Evolutionary conservation across 30 jellyfish, hydroid and myxozoan species (phyloP).

Genomic region (Pseudorhiza aurosa): DNA sequence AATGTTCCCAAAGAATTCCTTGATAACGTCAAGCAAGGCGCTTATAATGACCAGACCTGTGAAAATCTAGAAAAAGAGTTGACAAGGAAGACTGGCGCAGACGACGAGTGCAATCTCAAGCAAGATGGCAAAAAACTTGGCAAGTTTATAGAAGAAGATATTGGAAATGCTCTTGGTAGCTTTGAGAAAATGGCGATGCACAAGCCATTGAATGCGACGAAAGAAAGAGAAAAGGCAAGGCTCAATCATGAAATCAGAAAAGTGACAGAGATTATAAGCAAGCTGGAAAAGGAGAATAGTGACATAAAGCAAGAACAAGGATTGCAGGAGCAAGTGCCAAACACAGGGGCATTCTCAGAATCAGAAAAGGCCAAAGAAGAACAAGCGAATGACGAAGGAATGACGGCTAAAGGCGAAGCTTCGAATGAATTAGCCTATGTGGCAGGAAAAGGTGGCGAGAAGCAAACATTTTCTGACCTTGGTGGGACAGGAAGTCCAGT

Average conservation of each 20-base stretch:
- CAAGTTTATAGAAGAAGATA: neutral
- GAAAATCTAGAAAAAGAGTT: constrained; percentile 42
- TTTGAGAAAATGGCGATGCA: neutral
- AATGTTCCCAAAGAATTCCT: constrained; percentile 66
- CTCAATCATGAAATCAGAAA: constrained; percentile 23
- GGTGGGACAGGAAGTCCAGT: constrained; percentile 98
- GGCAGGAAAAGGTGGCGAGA: constrained; percentile 3
- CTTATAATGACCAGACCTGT: constrained; percentile 76
- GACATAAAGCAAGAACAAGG: neutral
- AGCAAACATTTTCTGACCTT: constrained; percentile 60
- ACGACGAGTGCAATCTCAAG: constrained; percentile 7
- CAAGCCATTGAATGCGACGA: constrained; percentile 4
- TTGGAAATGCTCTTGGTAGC: neutral
- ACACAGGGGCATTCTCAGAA: neutral
- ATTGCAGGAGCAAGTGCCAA: neutral
- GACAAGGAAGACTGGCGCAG: neutral
- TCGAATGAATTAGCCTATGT: neutral
- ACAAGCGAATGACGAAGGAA: neutral
- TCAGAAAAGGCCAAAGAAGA: neutral
- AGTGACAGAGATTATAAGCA: constrained; percentile 9
- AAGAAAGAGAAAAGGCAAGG: constrained; percentile 20
- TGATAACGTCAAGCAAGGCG: constrained; percentile 79
- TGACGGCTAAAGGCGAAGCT: neutral
- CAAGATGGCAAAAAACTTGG: constrained; percentile 11
- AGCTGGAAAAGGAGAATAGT: constrained; percentile 4